Conservation (phyloP, 2,113 vertebrate genomes). For the Hepsetus odoe region DNA sequence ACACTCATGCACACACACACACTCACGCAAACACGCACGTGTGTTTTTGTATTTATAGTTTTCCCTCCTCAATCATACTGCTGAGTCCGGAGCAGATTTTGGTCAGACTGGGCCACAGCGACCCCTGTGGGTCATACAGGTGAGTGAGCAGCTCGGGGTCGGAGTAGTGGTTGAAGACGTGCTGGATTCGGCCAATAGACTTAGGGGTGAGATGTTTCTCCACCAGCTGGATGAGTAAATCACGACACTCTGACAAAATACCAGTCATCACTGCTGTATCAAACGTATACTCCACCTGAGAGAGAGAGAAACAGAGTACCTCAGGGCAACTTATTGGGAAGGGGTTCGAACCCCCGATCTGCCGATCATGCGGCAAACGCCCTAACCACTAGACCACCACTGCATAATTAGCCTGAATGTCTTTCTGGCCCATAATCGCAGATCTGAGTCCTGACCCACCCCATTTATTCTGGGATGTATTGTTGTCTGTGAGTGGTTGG, state of each 20-base stretch:
- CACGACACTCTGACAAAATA: constrained; percentile 80
- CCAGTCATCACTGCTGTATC: constrained; percentile 82
- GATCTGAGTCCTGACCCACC: no score
- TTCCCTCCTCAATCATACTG: constrained; percentile 87
- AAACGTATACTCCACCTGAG: constrained; percentile 85
- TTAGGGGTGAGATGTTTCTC: constrained; percentile 85
- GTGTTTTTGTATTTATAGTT: constrained; percentile 71
- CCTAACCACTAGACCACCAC: no score
- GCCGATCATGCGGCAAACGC: no score
- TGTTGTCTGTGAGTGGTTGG: no score
- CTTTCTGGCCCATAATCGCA: no score
- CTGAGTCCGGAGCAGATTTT: constrained; percentile 86
- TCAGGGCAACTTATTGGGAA: not conserved
- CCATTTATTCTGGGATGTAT: no score
- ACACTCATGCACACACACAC: no score
- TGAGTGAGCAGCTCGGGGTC: constrained; percentile 85
- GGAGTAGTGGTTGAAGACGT: constrained; percentile 87
- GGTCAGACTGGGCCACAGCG: constrained; percentile 80
- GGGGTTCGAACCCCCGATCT: no score
- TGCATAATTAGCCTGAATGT: no score
- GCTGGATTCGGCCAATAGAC: constrained; percentile 82
- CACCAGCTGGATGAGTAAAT: constrained; percentile 82
- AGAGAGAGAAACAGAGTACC: not conserved
- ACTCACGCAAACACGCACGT: no score
- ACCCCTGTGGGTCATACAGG: constrained; percentile 84